Evolutionary conservation across 1,140 invertebrate genomes (phyloP).

Genomic region (Whitmania pigra): DNA sequence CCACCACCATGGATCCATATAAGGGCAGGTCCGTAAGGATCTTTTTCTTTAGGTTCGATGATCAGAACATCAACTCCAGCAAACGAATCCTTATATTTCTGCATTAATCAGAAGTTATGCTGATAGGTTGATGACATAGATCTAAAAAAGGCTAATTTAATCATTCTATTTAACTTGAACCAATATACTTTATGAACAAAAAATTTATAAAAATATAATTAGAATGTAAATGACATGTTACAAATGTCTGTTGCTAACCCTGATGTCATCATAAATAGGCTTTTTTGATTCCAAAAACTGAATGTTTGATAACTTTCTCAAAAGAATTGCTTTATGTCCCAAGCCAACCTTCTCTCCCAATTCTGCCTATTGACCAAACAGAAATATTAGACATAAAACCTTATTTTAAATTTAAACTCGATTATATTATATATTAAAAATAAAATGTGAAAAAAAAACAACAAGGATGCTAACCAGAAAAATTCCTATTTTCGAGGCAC

Average conservation of each 20-base stretch:
- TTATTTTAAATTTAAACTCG: not conserved
- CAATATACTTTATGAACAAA: too few species aligned
- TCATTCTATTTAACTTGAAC: too few species aligned
- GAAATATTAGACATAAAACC: not conserved
- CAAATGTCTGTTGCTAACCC: too few species aligned
- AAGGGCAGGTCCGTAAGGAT: slow-evolving; percentile 12
- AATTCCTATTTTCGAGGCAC: not conserved
- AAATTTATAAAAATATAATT: too few species aligned
- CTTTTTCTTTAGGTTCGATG: not conserved
- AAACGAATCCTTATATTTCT: slow-evolving; percentile 5
- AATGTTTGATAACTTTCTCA: not conserved
- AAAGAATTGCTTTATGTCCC: not conserved
- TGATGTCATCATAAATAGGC: too few species aligned
- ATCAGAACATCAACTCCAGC: slow-evolving; percentile 7
- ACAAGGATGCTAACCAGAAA: not conserved
- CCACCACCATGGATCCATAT: slow-evolving; percentile 21
- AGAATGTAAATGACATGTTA: too few species aligned
- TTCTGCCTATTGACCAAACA: not conserved
- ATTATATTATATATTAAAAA: not conserved
- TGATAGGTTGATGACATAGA: too few species aligned
- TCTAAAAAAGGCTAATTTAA: too few species aligned
- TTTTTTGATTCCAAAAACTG: too few species aligned
- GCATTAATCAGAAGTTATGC: not conserved
- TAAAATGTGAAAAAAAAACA: not conserved
- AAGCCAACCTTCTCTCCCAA: not conserved